Evolutionary conservation across 1,140 invertebrate genomes (phyloP), one percentile per base, ranked within the genome.

Genomic region (Vanessa tameamea): DNA sequence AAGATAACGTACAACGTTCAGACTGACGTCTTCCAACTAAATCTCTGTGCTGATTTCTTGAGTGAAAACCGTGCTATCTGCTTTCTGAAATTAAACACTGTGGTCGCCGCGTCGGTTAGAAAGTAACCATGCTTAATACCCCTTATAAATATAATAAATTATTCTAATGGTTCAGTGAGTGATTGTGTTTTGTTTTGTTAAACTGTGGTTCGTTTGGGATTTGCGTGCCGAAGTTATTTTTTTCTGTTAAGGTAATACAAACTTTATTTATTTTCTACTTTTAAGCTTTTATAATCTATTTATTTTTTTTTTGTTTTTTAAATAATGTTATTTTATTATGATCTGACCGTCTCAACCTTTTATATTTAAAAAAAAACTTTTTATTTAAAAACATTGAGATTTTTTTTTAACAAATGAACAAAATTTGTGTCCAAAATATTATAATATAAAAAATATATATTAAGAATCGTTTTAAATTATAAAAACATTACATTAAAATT

Each of bases 21-120:
- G 65, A 63, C 55, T 51, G 74, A 75, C 78, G 73, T 83, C 77
- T 83, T 86, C 79, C 77, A 78, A 76, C 75, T 79, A 72, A 55
- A 67, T 65, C 75, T 64, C 48, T 72, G 72, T 79, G 78, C 80
- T 82, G 78, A 79, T 82, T 85, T 86, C 81, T 81, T 87, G 77
- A 85, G 82, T 82, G 84, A 83, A 86, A 87, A 83, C 68, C 55
- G 51, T 63, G 48, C 50, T 71, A 47, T 55, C 11, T 69, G 67
- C 69, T 55, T 64, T 74, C 59, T 47, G 26, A 59, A 57, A 43
- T 47, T 43, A 15, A 43, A 50, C 47, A 64, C 67, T 69, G 72
- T 64, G 72, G 68, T 70, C 47, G 64, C 68, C 69, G 15, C 8
- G 51, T 53, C 64, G 68, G 51, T 70, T 68, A 57, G 55, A 70